A percentile compares a stretch with the other conserved stretches of the same genome.
phyloP scores from a whole-genome alignment of 2,797 vertebrate species.

The Clarias laeviceps region DNA sequence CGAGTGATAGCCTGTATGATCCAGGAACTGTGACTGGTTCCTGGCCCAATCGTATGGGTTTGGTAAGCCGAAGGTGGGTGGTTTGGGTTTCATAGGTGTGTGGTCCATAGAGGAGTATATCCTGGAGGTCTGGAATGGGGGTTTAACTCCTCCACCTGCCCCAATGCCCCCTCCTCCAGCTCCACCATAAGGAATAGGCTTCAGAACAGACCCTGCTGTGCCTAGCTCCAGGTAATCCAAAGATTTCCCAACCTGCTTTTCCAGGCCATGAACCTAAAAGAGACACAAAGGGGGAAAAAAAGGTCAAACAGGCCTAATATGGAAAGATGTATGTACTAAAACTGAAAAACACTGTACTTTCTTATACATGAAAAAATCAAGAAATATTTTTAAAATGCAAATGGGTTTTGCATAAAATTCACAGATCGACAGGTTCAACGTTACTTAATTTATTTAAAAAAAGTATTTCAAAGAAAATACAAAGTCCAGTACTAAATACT shows the following conservation, averaged over 20 bases:
- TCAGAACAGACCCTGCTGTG: conserved; percentile 75
- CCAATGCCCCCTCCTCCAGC: conserved; percentile 63
- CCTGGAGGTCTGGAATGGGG: conserved; percentile 73
- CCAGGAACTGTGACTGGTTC: conserved; percentile 82
- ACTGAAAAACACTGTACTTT: not conserved
- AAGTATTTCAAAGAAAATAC: not conserved
- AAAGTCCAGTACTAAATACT: not conserved
- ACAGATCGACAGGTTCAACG: no score
- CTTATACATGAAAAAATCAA: not conserved
- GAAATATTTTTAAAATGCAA: not conserved
- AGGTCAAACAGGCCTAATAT: not conserved
- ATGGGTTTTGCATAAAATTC: not conserved
- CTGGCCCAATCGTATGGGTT: conserved; percentile 83
- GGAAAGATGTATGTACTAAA: not conserved
- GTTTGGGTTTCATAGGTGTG: conserved; percentile 74
- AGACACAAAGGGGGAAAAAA: conserved; percentile 36
- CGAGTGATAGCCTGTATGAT: conserved; percentile 79
- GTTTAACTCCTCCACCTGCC: conserved; percentile 75
- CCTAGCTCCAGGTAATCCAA: conserved; percentile 84
- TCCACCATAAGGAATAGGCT: conserved; percentile 76
- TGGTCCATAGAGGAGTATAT: conserved; percentile 74
- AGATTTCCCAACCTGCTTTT: conserved; percentile 78
- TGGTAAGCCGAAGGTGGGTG: conserved; percentile 71
- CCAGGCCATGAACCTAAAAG: conserved; percentile 80
- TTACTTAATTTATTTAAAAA: no score